Percentiles rank a stretch among this genome's conserved stretches.
Conservation (phyloP, 2,888 invertebrate genomes). For the Agrochola macilenta region DNA sequence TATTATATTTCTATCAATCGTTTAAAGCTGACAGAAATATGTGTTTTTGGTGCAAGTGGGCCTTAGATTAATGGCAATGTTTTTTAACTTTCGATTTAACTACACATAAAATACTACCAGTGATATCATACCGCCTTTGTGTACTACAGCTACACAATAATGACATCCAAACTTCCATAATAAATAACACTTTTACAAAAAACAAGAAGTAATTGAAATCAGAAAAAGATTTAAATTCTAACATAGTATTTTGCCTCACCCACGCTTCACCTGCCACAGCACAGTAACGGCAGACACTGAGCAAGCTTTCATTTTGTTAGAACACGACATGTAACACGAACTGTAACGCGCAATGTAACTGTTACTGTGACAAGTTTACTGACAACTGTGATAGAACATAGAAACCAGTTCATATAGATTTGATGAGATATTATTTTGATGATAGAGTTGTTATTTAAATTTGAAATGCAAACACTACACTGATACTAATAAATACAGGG, state of each 20-base stretch:
- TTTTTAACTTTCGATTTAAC: not conserved
- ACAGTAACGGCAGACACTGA: slow-evolving; percentile 69
- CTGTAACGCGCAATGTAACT: slow-evolving; percentile 39
- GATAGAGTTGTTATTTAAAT: slow-evolving; percentile 36
- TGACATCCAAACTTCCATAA: not conserved
- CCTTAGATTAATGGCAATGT: not conserved
- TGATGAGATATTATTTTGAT: slow-evolving; percentile 36
- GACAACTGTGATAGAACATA: slow-evolving; percentile 52
- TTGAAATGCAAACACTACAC: slow-evolving; percentile 54
- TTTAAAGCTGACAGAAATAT: not conserved
- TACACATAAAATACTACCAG: not conserved
- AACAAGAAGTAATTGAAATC: not conserved
- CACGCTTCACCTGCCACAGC: slow-evolving; percentile 80
- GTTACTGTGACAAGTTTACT: slow-evolving; percentile 46
- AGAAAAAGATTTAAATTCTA: not conserved
- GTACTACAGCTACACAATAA: slow-evolving; percentile 9
- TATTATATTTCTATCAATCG: no score
- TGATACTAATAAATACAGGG: not conserved
- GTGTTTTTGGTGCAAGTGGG: not conserved
- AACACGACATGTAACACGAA: slow-evolving; percentile 46
- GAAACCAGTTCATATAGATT: slow-evolving; percentile 38
- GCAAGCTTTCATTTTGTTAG: slow-evolving; percentile 73
- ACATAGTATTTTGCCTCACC: slow-evolving; percentile 54
- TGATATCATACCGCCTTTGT: not conserved
- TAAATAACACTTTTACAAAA: not conserved